phyloP scores from a whole-genome alignment of 2,797 vertebrate genomes.

The Rhinella marina region DNA sequence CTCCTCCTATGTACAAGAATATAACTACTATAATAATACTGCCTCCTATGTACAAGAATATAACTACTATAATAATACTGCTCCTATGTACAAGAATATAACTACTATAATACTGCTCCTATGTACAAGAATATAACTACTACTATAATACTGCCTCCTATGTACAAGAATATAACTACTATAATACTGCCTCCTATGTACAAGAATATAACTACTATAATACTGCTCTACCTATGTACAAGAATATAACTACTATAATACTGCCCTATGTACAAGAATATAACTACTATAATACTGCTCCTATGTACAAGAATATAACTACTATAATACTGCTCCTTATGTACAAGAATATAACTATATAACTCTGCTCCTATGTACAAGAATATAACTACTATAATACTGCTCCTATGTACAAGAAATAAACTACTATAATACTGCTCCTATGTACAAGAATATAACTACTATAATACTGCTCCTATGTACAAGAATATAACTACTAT shows the following conservation, averaged over 20 bases:
- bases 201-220: not conserved
- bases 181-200: conserved; percentile 3
- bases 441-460: not conserved
- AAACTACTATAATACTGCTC: not conserved
- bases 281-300: conserved; percentile 10
- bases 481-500: conserved; percentile 3
- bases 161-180: conserved; percentile 10
- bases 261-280: conserved; percentile 10
- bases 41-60: too few species aligned
- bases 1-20: too few species aligned
- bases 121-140: too few species aligned
- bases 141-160: not conserved
- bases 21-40: too few species aligned
- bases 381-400: conserved; percentile 8
- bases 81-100: too few species aligned
- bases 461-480: not conserved
- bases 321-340: not conserved
- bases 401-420: not conserved
- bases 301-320: conserved; percentile 10
- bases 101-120: too few species aligned
- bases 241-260: conserved; percentile 14
- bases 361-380: not conserved
- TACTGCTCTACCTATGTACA: not conserved
- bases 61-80: too few species aligned
- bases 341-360: conserved; percentile 6